Conservation (phyloP, 2,888 invertebrate species). For the Auanema freiburgensis region DNA sequence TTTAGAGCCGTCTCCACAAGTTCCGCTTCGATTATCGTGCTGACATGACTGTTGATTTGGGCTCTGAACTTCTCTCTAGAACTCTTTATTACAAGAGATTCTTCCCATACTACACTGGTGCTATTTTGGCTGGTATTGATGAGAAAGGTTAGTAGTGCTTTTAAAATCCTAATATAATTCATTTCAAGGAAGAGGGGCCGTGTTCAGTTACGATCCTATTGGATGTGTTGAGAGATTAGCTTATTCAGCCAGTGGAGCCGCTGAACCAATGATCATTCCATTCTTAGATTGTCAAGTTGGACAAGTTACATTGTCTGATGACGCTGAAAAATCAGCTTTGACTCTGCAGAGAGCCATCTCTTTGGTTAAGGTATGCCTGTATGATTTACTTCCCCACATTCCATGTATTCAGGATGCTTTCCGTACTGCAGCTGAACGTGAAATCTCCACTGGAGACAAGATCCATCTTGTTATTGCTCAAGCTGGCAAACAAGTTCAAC, state of each 20-base stretch:
- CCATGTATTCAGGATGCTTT: constrained; percentile 78
- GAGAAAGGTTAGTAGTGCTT: constrained; percentile 72
- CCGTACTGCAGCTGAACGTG: constrained; percentile 94
- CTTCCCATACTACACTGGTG: constrained; percentile 96
- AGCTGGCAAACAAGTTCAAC: constrained; percentile 52
- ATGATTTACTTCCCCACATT: neutral
- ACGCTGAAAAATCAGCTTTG: constrained; percentile 69
- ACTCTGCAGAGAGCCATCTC: constrained; percentile 80
- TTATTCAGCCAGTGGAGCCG: constrained; percentile 87
- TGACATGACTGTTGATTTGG: constrained; percentile 78
- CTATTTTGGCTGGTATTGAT: constrained; percentile 91
- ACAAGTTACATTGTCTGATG: constrained; percentile 80
- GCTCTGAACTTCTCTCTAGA: constrained; percentile 92
- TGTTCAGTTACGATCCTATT: constrained; percentile 95
- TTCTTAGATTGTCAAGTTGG: constrained; percentile 94
- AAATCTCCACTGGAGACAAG: constrained; percentile 81
- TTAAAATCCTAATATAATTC: constrained; percentile 1
- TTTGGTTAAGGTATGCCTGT: constrained; percentile 71
- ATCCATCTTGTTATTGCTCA: constrained; percentile 56
- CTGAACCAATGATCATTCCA: constrained; percentile 81
- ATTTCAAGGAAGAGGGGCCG: constrained; percentile 78
- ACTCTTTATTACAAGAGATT: constrained; percentile 94
- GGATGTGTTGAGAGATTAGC: constrained; percentile 86
- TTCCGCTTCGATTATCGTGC: constrained; percentile 79
- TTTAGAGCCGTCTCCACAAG: constrained; percentile 72